Percentiles rank a stretch among this genome's conserved stretches.
These are phyloP conservation scores for Bombus huntii DNA, from an alignment of 1,140 invertebrate genomes.

Conservation along the genomic window DNA sequence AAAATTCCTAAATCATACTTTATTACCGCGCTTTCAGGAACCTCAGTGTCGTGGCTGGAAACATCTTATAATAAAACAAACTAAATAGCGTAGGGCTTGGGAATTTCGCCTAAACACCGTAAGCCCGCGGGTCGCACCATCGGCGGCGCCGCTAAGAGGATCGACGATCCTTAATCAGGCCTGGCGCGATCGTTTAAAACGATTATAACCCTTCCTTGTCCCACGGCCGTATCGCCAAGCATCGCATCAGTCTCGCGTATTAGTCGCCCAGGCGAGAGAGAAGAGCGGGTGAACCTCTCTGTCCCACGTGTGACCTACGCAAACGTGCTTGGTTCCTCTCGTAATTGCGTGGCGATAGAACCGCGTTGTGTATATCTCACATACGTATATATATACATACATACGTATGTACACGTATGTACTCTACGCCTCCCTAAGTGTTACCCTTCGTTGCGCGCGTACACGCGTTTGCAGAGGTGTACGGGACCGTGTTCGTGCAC, in stretches of 20 bases:
- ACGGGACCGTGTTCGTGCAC: slow-evolving; percentile 4
- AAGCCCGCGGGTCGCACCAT: slow-evolving; percentile 43
- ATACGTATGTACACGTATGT: not conserved
- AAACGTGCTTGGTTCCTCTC: slow-evolving; percentile 31
- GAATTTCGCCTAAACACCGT: slow-evolving; percentile 25
- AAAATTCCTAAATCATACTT: not conserved
- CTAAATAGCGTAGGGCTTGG: slow-evolving; percentile 6
- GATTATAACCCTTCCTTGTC: slow-evolving; percentile 53
- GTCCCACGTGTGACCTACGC: slow-evolving; percentile 25
- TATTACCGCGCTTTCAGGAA: not conserved
- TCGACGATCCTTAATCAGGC: slow-evolving; percentile 48
- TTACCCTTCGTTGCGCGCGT: not conserved
- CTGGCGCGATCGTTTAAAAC: slow-evolving; percentile 48
- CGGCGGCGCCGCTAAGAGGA: slow-evolving; percentile 48
- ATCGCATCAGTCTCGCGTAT: slow-evolving; percentile 42
- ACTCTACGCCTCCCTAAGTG: not conserved
- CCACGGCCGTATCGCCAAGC: slow-evolving; percentile 17
- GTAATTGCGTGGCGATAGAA: slow-evolving; percentile 63
- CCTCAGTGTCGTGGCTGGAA: not conserved
- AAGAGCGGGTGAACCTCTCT: slow-evolving; percentile 17
- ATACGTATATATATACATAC: not conserved
- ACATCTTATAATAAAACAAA: slow-evolving; percentile 24
- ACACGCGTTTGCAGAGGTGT: slow-evolving; percentile 1
- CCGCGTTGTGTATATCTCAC: not conserved
- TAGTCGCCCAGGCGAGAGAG: slow-evolving; percentile 8